Evolutionary conservation across 2,888 invertebrate genomes (phyloP), one percentile per base, ranked within the genome.

Genomic region (Argyresthia goedartella): DNA sequence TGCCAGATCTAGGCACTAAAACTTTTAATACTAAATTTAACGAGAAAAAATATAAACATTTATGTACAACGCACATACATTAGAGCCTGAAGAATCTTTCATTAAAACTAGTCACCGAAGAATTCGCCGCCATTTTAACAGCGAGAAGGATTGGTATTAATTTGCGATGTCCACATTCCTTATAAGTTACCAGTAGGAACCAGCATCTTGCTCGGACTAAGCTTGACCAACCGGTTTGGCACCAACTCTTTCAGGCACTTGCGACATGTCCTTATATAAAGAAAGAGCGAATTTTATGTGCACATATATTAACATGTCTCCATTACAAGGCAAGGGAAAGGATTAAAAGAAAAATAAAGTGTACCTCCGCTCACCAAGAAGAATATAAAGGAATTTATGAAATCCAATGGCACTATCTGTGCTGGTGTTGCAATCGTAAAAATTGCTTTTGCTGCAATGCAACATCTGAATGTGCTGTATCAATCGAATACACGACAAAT

Each of bases 221-320:
- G 14, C 25, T 13, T 9, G 46, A 46, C 33, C 11, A 25, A 42
- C 49, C 49, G 42, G 49, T 49, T 49, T n/a, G 6, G 33, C n/a
- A 3, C 41, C 36, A 36, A 15, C 48, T 48, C 36, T 14, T 49
- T 25, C 49, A 9, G 33, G 34, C 49, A 49, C n/a, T n/a, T 45
- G 56, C 63, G 56, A 58, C 59, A 67, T 65, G 59, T 25, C 66
- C 66, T 41, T 49, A 67, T 63, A 60, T 60, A 60, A 58, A 59
- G 49, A 52, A 52, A 44, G 49, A 52, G 52, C 47, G 39, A 48
- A 52, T 43, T 25, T 25, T 6, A 25, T 25, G 25, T 25, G 25
- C 25, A 25, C 25, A 25, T 25, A 25, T 25, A 4, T 25, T 4
- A 25, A 52, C 48, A 47, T 34, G 25, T 52, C 25, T 33, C 33